These are phyloP conservation scores for Torymus texanus DNA, from an alignment of 2,888 invertebrate species.

Conservation along the genomic window DNA sequence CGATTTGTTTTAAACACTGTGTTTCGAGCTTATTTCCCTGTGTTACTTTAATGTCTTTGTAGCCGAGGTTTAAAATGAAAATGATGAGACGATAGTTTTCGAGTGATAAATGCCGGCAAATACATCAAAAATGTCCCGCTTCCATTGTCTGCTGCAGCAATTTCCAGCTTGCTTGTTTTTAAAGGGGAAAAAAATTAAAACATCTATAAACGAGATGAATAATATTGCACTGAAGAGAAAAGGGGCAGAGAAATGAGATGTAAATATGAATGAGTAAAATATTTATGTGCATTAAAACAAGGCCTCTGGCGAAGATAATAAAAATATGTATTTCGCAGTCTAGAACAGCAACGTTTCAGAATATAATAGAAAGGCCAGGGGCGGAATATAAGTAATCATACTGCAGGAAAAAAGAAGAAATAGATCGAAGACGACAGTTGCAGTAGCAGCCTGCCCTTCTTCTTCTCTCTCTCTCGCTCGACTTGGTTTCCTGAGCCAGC, in stretches of 20 bases:
- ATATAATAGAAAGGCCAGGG: too few relatives aligned
- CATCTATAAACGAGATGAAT: background rate
- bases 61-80: too few relatives aligned
- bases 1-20: slow-evolving; percentile 1
- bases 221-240: background rate
- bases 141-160: background rate
- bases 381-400: background rate
- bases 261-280: slow-evolving; percentile 42
- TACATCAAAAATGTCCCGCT: too few relatives aligned
- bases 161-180: slow-evolving; percentile 3
- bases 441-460: slow-evolving; percentile 11
- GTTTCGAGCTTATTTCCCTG: slow-evolving; percentile 10
- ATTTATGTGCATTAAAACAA: slow-evolving; percentile 26
- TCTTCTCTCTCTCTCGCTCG: background rate
- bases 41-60: background rate
- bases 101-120: too few relatives aligned
- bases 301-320: slow-evolving; percentile 32
- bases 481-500: background rate
- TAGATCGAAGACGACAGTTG: slow-evolving; percentile 34
- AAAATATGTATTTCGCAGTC: slow-evolving; percentile 30
- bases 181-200: background rate
- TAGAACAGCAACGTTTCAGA: too few relatives aligned
- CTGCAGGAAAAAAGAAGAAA: slow-evolving; percentile 12
- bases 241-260: slow-evolving; percentile 33
- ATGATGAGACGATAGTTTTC: too few relatives aligned